phyloP scores from a whole-genome alignment of 2,888 invertebrate genomes.

The Acanthoscelides obtectus region DNA sequence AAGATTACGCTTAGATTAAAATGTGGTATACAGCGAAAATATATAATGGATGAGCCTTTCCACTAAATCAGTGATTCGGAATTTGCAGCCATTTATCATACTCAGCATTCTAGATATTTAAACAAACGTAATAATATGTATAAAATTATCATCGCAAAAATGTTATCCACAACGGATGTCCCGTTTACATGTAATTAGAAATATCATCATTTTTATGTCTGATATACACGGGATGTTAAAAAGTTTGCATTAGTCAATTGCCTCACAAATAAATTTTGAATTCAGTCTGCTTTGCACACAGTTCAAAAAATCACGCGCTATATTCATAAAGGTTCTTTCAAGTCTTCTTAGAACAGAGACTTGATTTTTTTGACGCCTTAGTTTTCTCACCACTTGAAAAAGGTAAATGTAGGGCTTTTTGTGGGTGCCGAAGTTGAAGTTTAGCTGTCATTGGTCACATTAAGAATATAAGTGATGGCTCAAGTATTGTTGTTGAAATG shows the following conservation, averaged over 20 bases:
- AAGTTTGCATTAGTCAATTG: background rate
- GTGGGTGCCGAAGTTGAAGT: too few relatives aligned
- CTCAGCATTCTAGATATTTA: background rate
- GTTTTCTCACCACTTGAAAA: too few relatives aligned
- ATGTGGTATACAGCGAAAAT: background rate
- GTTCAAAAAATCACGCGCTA: too few relatives aligned
- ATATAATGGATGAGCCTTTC: background rate
- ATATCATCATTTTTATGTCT: background rate
- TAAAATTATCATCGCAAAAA: background rate
- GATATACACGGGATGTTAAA: background rate
- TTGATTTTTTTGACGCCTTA: too few relatives aligned
- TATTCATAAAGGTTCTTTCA: too few relatives aligned
- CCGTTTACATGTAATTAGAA: background rate
- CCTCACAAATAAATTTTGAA: constrained; percentile 1
- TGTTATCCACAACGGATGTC: background rate
- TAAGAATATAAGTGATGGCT: too few relatives aligned
- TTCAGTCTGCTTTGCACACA: too few relatives aligned
- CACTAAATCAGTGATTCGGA: background rate
- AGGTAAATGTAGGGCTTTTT: too few relatives aligned
- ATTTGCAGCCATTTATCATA: background rate
- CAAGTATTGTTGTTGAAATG: too few relatives aligned
- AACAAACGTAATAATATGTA: background rate
- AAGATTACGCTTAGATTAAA: background rate
- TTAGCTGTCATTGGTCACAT: too few relatives aligned
- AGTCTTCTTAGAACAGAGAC: too few relatives aligned